Percentiles rank a stretch among this genome's conserved stretches.
These are phyloP conservation scores for Aix galericulata DNA, from an alignment of 2,113 vertebrate genomes.

Conservation along the genomic window DNA sequence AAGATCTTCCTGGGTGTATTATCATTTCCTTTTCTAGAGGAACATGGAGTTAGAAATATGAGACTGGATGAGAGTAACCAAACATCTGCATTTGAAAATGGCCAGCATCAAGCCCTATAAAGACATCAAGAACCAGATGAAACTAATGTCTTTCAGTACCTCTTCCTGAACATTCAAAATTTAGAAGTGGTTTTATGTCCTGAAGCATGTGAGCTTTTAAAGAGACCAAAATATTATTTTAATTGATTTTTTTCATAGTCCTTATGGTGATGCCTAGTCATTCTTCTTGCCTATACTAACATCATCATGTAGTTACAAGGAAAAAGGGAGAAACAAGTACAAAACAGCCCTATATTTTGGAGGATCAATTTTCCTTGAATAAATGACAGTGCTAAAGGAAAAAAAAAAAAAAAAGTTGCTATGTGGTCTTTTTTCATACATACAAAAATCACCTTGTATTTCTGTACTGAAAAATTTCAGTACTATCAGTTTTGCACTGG, in stretches of 20 bases:
- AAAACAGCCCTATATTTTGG: background rate
- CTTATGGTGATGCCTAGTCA: background rate
- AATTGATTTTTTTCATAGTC: background rate
- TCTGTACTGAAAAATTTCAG: background rate
- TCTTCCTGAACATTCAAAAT: background rate
- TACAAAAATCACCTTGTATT: background rate
- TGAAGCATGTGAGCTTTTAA: background rate
- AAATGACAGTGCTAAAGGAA: accelerated
- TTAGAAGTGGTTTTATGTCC: background rate
- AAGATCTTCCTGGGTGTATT: background rate
- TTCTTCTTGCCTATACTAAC: background rate
- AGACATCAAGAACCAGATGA: background rate
- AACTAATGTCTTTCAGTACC: background rate
- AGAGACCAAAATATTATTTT: background rate
- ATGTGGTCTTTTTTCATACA: background rate
- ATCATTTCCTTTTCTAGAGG: background rate
- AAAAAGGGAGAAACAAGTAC: background rate
- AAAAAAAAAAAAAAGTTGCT: background rate
- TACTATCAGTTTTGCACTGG: background rate
- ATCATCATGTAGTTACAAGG: background rate
- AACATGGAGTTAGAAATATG: background rate
- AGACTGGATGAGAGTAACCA: background rate
- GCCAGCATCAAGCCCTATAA: background rate
- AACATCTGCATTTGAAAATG: background rate
- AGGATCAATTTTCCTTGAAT: background rate